phyloP scores from a whole-genome alignment of 1,140 invertebrate species.

The Drosophila pectinifera region DNA sequence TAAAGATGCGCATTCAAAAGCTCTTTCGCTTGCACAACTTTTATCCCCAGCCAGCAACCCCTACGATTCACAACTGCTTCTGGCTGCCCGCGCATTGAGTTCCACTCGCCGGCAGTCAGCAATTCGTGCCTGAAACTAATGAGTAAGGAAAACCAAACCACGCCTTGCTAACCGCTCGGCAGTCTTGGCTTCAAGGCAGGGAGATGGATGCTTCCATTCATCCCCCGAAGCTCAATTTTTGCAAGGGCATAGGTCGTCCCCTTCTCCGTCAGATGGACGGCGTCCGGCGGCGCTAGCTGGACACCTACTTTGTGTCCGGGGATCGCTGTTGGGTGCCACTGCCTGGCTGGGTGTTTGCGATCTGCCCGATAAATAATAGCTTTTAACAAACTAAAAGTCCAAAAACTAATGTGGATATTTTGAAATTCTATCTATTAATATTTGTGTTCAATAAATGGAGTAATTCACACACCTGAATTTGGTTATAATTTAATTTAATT shows the following conservation, averaged over 20 bases:
- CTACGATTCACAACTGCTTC: slow-evolving; percentile 65
- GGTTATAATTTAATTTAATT: too few species aligned
- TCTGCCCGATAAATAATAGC: slow-evolving; percentile 59
- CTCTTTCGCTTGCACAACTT: background rate
- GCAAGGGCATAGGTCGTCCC: slow-evolving; percentile 82
- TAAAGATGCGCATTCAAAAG: background rate
- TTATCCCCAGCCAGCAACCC: background rate
- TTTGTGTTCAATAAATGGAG: too few species aligned
- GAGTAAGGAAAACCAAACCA: slow-evolving; percentile 84
- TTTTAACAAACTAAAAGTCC: background rate
- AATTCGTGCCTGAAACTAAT: slow-evolving; percentile 80
- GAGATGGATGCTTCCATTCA: slow-evolving; percentile 14
- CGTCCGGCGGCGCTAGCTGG: slow-evolving; percentile 38
- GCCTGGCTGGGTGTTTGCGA: slow-evolving; percentile 65
- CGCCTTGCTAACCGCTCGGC: slow-evolving; percentile 79
- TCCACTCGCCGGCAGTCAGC: background rate
- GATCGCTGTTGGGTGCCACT: slow-evolving; percentile 21
- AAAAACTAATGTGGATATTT: too few species aligned
- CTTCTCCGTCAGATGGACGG: slow-evolving; percentile 6
- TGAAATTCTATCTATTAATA: too few species aligned
- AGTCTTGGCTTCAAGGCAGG: slow-evolving; percentile 78
- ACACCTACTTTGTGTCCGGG: slow-evolving; percentile 76
- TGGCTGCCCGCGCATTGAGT: slow-evolving; percentile 3
- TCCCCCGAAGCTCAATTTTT: slow-evolving; percentile 81
- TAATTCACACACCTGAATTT: too few species aligned